These are phyloP conservation scores for Thermophis baileyi DNA, from an alignment of 2,113 vertebrate species.

Conservation along the genomic window DNA sequence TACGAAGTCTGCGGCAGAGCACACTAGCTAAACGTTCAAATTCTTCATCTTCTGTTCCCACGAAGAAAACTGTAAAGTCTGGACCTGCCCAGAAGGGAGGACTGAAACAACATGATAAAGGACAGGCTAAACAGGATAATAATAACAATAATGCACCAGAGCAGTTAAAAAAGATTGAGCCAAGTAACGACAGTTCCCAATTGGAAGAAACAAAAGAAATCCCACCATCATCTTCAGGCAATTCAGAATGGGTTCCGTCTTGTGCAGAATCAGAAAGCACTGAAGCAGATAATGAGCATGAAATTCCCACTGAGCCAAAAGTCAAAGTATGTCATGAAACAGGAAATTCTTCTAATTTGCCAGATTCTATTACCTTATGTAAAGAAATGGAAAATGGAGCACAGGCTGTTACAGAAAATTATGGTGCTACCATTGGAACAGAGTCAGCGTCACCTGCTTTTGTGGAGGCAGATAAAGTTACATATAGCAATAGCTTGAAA, in stretches of 20 bases:
- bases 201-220: conserved; percentile 40
- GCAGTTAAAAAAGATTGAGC: conserved; percentile 62
- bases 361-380: conserved; percentile 43
- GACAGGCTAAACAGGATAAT: conserved; percentile 71
- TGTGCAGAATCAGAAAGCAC: conserved; percentile 53
- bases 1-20: conserved; percentile 75
- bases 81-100: conserved; percentile 63
- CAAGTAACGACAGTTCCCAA: conserved; percentile 55
- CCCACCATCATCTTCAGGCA: conserved; percentile 42
- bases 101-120: conserved; percentile 65
- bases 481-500: conserved; percentile 30
- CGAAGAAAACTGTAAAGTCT: conserved; percentile 71
- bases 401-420: conserved; percentile 45
- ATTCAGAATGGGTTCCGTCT: conserved; percentile 52
- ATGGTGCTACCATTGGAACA: conserved; percentile 21
- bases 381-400: conserved; percentile 53
- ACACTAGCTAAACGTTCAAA: conserved; percentile 74
- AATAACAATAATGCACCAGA: conserved; percentile 52
- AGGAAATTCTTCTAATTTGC: conserved; percentile 46
- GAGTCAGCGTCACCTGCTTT: conserved; percentile 52
- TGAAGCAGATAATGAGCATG: conserved; percentile 40
- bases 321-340: conserved; percentile 45
- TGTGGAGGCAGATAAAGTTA: conserved; percentile 45
- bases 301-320: conserved; percentile 42
- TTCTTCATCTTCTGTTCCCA: conserved; percentile 56